Evolutionary conservation across 2,888 invertebrate species (phyloP).

Genomic region (Drosophila macrospina): DNA sequence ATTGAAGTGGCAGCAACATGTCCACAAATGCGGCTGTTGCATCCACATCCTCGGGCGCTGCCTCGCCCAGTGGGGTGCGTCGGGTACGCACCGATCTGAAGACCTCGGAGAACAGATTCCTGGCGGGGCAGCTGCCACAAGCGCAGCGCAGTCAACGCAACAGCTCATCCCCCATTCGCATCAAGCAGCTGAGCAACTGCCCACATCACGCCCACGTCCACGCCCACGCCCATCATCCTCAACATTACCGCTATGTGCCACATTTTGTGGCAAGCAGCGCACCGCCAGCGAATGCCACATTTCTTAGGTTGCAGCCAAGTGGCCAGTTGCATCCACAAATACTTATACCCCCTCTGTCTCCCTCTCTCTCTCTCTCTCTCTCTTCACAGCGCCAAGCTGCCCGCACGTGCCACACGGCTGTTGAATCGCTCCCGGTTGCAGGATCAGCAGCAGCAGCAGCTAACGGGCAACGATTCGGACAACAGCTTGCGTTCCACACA

Average conservation of each 20-base stretch:
- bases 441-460: conserved; percentile 73
- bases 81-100: conserved; percentile 85
- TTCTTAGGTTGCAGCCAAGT: conserved; percentile 49
- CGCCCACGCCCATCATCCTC: conserved; percentile 21
- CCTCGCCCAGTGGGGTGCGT: conserved; percentile 83
- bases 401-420: conserved; percentile 85
- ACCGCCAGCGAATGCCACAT: conserved; percentile 56
- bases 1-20: conserved; percentile 41
- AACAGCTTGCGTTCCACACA: conserved; percentile 82
- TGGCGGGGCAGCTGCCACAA: conserved; percentile 64
- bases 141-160: conserved; percentile 54
- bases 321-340: background rate
- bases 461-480: conserved; percentile 83
- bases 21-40: conserved; percentile 39
- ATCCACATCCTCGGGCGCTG: conserved; percentile 23
- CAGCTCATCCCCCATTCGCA: conserved; percentile 69
- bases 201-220: conserved; percentile 5
- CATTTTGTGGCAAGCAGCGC: conserved; percentile 56
- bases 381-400: conserved; percentile 83
- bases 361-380: conserved; percentile 14
- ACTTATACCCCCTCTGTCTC: background rate
- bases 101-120: conserved; percentile 84
- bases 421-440: conserved; percentile 85
- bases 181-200: conserved; percentile 51
- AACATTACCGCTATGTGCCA: conserved; percentile 41